Evolutionary conservation across 2,888 invertebrate species (phyloP).

Genomic region (Leptinotarsa haldemani): DNA sequence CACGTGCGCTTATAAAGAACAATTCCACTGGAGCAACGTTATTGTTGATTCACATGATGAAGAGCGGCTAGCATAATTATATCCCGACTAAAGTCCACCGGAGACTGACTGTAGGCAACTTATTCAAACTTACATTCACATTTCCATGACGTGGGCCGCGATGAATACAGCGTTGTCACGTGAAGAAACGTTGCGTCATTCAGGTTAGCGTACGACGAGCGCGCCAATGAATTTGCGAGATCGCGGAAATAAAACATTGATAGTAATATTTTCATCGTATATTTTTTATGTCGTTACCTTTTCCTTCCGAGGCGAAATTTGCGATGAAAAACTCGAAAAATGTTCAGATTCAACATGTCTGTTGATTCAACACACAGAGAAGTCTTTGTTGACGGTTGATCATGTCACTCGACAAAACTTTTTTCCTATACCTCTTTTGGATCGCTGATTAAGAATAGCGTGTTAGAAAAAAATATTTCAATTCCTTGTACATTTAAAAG

Average conservation of each 20-base stretch:
- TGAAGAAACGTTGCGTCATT: conserved; percentile 19
- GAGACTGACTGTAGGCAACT: neutral
- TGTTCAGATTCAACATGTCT: too few species aligned
- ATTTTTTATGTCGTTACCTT: too few species aligned
- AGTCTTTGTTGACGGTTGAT: too few species aligned
- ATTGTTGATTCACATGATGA: conserved; percentile 5
- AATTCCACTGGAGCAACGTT: neutral
- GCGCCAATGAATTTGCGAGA: conserved; percentile 23
- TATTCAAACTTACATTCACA: conserved; percentile 4
- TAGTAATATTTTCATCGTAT: too few species aligned
- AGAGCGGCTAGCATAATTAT: neutral
- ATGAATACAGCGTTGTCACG: conserved; percentile 23
- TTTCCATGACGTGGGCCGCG: conserved; percentile 14
- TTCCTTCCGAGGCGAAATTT: too few species aligned
- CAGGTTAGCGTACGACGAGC: conserved; percentile 23
- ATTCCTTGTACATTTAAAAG: too few species aligned
- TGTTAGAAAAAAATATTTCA: too few species aligned
- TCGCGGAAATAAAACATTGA: neutral
- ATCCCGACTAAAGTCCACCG: neutral
- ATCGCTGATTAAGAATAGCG: too few species aligned
- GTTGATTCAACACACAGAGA: too few species aligned
- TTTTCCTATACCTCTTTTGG: too few species aligned
- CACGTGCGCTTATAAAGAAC: neutral
- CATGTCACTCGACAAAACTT: too few species aligned
- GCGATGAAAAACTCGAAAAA: too few species aligned